Evolutionary conservation across 2,888 invertebrate genomes (phyloP).

Genomic region (Danaus chrysippus): DNA sequence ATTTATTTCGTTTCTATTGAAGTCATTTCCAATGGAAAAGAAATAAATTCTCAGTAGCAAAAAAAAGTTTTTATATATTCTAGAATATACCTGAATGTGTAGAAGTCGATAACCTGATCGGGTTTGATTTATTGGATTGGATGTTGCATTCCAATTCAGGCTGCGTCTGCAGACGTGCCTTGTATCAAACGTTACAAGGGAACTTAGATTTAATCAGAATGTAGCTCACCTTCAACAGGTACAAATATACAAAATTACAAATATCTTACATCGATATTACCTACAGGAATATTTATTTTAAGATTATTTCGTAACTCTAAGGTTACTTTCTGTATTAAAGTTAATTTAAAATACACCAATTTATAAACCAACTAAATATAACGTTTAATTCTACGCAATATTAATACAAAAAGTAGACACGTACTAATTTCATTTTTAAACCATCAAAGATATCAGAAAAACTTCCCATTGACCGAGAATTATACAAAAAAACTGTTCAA

Average conservation of each 20-base stretch:
- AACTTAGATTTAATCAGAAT: slow-evolving; percentile 40
- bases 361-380: no score
- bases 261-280: neutral
- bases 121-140: slow-evolving; percentile 53
- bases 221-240: slow-evolving; percentile 14
- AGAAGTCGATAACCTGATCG: slow-evolving; percentile 54
- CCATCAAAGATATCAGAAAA: no score
- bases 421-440: no score
- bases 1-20: no score
- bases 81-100: slow-evolving; percentile 28
- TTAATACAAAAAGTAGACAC: no score
- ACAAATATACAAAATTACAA: slow-evolving; percentile 4
- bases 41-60: neutral
- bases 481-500: no score
- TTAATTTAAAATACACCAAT: neutral
- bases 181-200: slow-evolving; percentile 48
- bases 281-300: neutral
- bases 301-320: neutral
- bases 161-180: slow-evolving; percentile 39
- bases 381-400: no score
- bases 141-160: slow-evolving; percentile 56
- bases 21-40: neutral
- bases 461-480: no score
- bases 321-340: neutral
- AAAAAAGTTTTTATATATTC: neutral